These are phyloP conservation scores for Tenualosa ilisha DNA, from an alignment of 2,797 vertebrate genomes.

Conservation along the genomic window DNA sequence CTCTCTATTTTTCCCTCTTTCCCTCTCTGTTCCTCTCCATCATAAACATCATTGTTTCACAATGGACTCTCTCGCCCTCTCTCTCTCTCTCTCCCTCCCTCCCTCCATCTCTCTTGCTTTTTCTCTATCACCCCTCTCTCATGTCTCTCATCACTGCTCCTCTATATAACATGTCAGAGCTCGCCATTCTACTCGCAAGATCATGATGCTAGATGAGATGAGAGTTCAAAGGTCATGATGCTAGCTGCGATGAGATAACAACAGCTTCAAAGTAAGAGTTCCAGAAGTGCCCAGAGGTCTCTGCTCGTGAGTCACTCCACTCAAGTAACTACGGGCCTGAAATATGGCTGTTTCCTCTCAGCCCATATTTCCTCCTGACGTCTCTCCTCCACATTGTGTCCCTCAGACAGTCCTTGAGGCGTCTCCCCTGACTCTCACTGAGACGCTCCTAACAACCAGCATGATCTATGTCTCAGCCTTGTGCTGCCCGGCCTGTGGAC, in stretches of 20 bases:
- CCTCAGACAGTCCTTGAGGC: conserved; percentile 7
- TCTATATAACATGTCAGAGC: background rate
- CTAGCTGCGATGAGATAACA: background rate
- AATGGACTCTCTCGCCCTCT: too few relatives aligned
- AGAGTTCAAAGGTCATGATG: too few relatives aligned
- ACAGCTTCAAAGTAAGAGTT: background rate
- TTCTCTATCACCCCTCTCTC: too few relatives aligned
- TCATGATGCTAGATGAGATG: background rate
- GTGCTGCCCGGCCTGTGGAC: background rate
- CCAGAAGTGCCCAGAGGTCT: background rate
- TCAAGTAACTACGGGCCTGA: background rate
- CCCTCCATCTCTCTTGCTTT: too few relatives aligned
- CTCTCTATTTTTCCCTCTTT: too few relatives aligned
- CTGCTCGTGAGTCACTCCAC: background rate
- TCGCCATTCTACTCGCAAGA: background rate
- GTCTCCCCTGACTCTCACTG: background rate
- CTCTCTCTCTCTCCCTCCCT: too few relatives aligned
- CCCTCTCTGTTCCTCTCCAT: too few relatives aligned
- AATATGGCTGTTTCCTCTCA: background rate
- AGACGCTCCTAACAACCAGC: background rate
- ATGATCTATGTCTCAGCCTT: conserved; percentile 10
- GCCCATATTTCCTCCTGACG: background rate
- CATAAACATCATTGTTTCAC: too few relatives aligned
- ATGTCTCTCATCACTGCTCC: background rate
- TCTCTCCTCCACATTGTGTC: background rate